Evolutionary conservation across 2,113 vertebrate species (phyloP), one percentile per base, ranked within the genome.

Genomic region (Gnathonemus longibarbis): DNA sequence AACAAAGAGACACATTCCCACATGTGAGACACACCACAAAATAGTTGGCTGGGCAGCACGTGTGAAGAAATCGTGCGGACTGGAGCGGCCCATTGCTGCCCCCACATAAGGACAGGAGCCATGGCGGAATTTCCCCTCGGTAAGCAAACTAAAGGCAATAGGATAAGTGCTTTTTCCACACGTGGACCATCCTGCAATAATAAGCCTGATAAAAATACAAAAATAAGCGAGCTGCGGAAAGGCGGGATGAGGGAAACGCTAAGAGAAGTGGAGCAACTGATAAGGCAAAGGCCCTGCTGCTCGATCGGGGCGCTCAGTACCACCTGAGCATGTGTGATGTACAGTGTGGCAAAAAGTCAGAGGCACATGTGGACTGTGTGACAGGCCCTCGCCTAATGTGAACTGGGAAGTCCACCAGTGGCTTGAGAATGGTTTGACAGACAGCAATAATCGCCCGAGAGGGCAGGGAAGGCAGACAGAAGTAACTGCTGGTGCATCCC

Each of bases 401-500:
- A 66, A 66, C 58, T 66, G n/a, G 58, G 58, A 66, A 66, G 62
- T 11, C 9, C n/a, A 77, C 31, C 15, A 17, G 35, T 80, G 35
- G 31, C 35, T 42, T 7, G 35, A 80, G 74, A 80, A 39, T 27
- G n/a, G 10, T 70, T 70, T 70, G 27, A 31, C 74, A 42, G 17
- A 80, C 74, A 80, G 31, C 45, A 70, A 31, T 48, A 89, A 80
- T 80, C 31, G 31, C 21, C 88, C 19, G 2, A 48, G 11, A 15
- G 45, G 84, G 84, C 10, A 85, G 45, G 48, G 46, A 85, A 24
- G 3, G 45, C 21, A 88, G 53, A 92, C 89, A 93, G 92, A 90
- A 85, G 92, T 91, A 91, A 93, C 92, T 89, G 83, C 56, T 88
- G 35, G 90, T 93, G 94, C 93, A 93, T 94, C 94, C 85, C 90